Base-by-base conservation (phyloP, 2,113 vertebrate genomes). In the Dendrocopos noguchii region DNA sequence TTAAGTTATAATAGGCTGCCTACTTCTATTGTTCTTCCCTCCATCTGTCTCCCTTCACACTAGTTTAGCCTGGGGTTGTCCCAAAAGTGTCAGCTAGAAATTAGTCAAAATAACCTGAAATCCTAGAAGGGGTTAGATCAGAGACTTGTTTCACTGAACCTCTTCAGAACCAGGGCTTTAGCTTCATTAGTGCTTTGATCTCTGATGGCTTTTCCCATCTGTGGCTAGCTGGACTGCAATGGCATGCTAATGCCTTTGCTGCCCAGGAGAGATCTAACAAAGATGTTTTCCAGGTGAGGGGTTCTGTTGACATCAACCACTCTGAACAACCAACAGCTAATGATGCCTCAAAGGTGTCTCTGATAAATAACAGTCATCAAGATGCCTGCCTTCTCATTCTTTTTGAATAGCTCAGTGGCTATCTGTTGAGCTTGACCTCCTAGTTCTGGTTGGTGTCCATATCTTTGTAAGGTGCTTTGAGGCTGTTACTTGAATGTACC, bases 1-100 rank as follows among this genome's bases (percentile, higher is more conserved):
- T 73, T 81, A 61, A 89, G 53, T 82, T 74, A 61, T 36, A 87
- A 75, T 60, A 57, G 72, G 33, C 66, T 82, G 72, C 24, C 66
- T 75, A 60, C 72, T 90, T 91, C 71, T 93, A 64, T 91, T 93
- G 87, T 94, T 92, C 88, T 94, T 91, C n/a, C 13, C 36, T 93
- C 78, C 55, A 55, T 89, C 80, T 93, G 77, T 83, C 87, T 93
- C 78, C 80, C 42, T 72, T 93, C 88, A 84, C 84, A 76, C 50
- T 65, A 85, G 85, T 89, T 85, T 90, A 53, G 80, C 75, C 93
- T 61, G 79, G 24, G 89, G 67, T 90, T 44, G 39, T 90, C 95
- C 88, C 63, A 81, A 19, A 91, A 88, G 34, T 19, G 3, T 83
- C 61, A 46, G 31, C 64, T 92, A 84, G 78, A 91, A 95, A 88